Base-by-base conservation (phyloP, 2,113 vertebrate genomes). In the Fulica atra region DNA sequence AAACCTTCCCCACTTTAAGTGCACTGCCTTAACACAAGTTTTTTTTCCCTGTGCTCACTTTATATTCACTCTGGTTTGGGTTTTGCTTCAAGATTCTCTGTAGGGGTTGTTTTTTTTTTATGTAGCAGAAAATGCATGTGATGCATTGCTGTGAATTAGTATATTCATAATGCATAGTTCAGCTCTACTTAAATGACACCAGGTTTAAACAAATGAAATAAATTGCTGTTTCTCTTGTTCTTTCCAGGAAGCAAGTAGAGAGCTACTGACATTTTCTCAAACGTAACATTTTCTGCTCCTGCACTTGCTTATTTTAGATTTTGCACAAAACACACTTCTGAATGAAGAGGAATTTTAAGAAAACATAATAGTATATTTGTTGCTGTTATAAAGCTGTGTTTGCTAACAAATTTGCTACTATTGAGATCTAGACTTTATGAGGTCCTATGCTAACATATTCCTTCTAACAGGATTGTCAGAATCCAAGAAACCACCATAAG, bases 11-110 rank as follows among this genome's bases (percentile, higher is more conserved):
- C 12, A 12, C 2, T 35, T 19, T 73, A 70, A 33, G 8, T 28
- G 4, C 71, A 35, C 24, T 69, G 9, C 24, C 46, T 54, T 53
- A 73, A 50, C 18, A 77, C 1, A 4, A 40, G 5, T 4, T 69
- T 60, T 1, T 9, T 76, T 35, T 65, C 28, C 21, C 8, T 1
- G 7, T 28, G 6, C 6, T 88, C 4, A 0, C 9, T 86, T 86
- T 36, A 16, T 76, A 26, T 28, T 68, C 13, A 28, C 14, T 38
- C 8, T 42, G 8, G 14, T 9, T 76, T 88, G 82, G 6, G 4
- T 57, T 87, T 88, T 71, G 7, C 31, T 70, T 63, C 2, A 3
- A 15, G 10, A 1, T 15, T 46, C 29, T 54, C 6, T 42, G 24
- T 53, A 44, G 26, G 2, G 2, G 26, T 54, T 16, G 13, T 19